A percentile compares a stretch with the other conserved stretches of the same genome.
These are phyloP conservation scores for Eumeta japonica DNA, from an alignment of 1,140 invertebrate species.

Conservation along the genomic window DNA sequence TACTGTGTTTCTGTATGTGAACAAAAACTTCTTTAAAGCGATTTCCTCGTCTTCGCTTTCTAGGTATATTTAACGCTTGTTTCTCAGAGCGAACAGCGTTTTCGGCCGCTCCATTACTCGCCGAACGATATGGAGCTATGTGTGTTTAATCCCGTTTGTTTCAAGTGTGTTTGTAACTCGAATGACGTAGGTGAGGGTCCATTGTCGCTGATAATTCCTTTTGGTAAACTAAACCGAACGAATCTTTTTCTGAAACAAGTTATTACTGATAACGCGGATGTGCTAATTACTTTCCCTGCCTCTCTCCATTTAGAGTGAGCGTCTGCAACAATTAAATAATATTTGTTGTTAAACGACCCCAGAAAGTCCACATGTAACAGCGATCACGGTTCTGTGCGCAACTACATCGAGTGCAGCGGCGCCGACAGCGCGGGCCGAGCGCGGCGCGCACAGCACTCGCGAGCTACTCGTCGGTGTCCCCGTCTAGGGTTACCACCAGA, in stretches of 20 bases:
- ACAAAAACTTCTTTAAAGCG: conserved; percentile 4
- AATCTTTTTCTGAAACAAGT: conserved; percentile 9
- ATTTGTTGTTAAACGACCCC: conserved; percentile 11
- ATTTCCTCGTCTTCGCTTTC: conserved; percentile 2
- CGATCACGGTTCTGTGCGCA: conserved; percentile 3
- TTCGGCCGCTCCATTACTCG: conserved; percentile 7
- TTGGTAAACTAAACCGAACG: conserved; percentile 16
- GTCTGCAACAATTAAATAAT: conserved; percentile 21
- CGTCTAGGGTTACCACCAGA: conserved; percentile 48
- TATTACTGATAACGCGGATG: conserved; percentile 4
- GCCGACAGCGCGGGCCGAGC: conserved; percentile 1
- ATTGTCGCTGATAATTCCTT: conserved; percentile 15
- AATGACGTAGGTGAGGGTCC: conserved; percentile 9
- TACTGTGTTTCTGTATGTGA: conserved; percentile 6
- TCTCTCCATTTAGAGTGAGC: conserved; percentile 24
- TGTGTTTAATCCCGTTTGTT: conserved; percentile 7
- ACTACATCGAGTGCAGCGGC: conserved; percentile 15
- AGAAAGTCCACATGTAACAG: conserved; percentile 24
- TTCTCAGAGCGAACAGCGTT: conserved; percentile 6
- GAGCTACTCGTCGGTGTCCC: conserved; percentile 30
- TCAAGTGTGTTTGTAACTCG: conserved; percentile 6
- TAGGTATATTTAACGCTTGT: conserved; percentile 6
- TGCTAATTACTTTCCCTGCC: conserved; percentile 12
- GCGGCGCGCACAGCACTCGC: neutral
- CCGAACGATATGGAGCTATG: conserved; percentile 5